phyloP scores from a whole-genome alignment of 2,888 invertebrate genomes.

The Platycheirus rosarum region DNA sequence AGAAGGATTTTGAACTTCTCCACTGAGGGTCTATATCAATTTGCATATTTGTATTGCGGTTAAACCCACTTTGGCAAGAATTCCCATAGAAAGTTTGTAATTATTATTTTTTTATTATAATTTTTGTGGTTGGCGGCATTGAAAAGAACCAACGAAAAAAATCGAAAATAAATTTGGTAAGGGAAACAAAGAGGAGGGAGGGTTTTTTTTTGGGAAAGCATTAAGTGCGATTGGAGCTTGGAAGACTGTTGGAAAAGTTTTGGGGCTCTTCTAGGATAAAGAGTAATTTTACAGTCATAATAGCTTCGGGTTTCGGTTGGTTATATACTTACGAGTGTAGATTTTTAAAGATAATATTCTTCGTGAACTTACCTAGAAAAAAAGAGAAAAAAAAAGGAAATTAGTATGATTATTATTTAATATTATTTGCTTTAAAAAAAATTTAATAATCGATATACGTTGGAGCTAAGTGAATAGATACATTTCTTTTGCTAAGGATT shows the following conservation, averaged over 20 bases:
- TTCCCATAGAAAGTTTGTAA: slow-evolving; percentile 59
- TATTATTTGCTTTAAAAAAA: not conserved
- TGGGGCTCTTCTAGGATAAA: not conserved
- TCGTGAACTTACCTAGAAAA: slow-evolving; percentile 60
- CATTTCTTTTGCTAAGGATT: too few relatives aligned
- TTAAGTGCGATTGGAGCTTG: not conserved
- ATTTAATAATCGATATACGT: too few relatives aligned
- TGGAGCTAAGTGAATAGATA: too few relatives aligned
- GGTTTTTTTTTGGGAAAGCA: not conserved
- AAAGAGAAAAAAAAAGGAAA: slow-evolving; percentile 3
- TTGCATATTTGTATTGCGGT: slow-evolving; percentile 72
- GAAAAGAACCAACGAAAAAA: too few relatives aligned
- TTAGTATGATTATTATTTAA: not conserved
- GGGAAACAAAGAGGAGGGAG: not conserved
- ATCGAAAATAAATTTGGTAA: not conserved
- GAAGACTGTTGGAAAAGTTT: not conserved
- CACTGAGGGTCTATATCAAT: slow-evolving; percentile 59
- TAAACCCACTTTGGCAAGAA: slow-evolving; percentile 57
- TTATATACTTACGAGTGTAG: not conserved
- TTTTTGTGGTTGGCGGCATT: slow-evolving; percentile 44
- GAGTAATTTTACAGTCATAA: not conserved
- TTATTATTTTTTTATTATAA: slow-evolving; percentile 50
- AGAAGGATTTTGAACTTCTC: slow-evolving; percentile 56
- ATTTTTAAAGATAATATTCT: slow-evolving; percentile 9
- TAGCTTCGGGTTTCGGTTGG: not conserved